phyloP scores from a whole-genome alignment of 2,888 invertebrate genomes.

The Thereva nobilitata region DNA sequence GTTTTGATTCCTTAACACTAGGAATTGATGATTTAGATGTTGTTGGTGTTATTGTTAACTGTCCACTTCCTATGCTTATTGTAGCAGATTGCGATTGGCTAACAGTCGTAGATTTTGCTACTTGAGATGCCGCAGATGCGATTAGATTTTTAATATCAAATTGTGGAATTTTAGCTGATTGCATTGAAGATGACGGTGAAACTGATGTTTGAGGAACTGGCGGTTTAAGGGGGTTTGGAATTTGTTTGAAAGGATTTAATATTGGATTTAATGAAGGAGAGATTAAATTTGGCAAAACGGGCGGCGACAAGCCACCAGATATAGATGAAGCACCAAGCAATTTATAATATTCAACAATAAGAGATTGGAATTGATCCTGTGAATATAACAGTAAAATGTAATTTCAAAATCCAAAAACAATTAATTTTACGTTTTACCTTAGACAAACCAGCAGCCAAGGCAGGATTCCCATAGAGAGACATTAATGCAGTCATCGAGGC shows the following conservation, averaged over 20 bases:
- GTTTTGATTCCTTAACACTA: conserved; percentile 38
- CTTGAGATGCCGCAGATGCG: conserved; percentile 46
- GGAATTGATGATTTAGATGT: conserved; percentile 41
- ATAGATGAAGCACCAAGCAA: conserved; percentile 41
- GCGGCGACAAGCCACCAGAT: conserved; percentile 35
- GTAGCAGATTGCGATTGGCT: conserved; percentile 44
- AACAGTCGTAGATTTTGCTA: conserved; percentile 42
- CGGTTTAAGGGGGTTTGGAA: conserved; percentile 30
- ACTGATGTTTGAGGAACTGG: conserved; percentile 25
- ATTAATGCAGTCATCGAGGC: conserved; percentile 43
- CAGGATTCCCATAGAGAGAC: conserved; percentile 43
- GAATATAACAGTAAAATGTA: background rate
- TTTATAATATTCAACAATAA: conserved; percentile 47
- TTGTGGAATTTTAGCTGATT: conserved; percentile 44
- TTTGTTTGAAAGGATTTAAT: conserved; percentile 38
- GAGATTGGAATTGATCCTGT: conserved; percentile 43
- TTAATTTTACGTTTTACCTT: conserved; percentile 38
- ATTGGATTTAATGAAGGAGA: conserved; percentile 38
- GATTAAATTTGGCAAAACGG: conserved; percentile 40
- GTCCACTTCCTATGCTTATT: conserved; percentile 46
- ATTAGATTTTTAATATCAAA: conserved; percentile 47
- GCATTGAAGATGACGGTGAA: conserved; percentile 3
- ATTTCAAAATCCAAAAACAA: background rate
- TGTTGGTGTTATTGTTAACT: conserved; percentile 47
- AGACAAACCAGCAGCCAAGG: conserved; percentile 38